Evolutionary conservation across 1,140 invertebrate species (phyloP).

Genomic region (Caerostris extrusa): DNA sequence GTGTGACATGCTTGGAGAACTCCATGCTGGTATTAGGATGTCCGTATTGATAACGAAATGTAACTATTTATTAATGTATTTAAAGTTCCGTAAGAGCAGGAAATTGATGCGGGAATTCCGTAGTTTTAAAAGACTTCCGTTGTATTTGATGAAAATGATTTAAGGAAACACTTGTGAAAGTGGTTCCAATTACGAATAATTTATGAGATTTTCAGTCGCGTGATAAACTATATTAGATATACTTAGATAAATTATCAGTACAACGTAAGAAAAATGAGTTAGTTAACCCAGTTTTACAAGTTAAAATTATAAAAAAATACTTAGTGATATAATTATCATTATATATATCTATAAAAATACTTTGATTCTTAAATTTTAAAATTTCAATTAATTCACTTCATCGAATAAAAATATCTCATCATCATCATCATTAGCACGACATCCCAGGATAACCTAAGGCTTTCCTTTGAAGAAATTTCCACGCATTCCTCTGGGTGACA

Average conservation of each 20-base stretch:
- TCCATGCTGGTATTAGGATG: background rate
- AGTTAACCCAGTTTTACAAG: background rate
- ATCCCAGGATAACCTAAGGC: no score
- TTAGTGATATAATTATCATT: no score
- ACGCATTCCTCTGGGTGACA: no score
- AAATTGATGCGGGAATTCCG: background rate
- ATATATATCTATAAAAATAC: no score
- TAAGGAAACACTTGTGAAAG: background rate
- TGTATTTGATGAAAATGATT: background rate
- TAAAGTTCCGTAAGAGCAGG: background rate
- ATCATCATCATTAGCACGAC: no score
- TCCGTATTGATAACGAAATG: background rate
- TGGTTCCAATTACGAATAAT: background rate
- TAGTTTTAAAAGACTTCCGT: background rate
- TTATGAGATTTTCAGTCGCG: background rate
- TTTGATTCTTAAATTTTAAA: no score
- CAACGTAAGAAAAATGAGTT: background rate
- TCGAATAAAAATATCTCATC: no score
- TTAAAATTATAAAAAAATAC: background rate
- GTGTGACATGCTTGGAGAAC: background rate
- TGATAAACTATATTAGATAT: background rate
- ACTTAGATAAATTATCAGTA: background rate
- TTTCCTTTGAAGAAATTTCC: no score
- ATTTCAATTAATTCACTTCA: no score
- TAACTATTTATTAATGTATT: constrained; percentile 23